Evolutionary conservation across 53 echinoderm and acorn worm species (phyloP).

Genomic region (Antedon mediterranea): DNA sequence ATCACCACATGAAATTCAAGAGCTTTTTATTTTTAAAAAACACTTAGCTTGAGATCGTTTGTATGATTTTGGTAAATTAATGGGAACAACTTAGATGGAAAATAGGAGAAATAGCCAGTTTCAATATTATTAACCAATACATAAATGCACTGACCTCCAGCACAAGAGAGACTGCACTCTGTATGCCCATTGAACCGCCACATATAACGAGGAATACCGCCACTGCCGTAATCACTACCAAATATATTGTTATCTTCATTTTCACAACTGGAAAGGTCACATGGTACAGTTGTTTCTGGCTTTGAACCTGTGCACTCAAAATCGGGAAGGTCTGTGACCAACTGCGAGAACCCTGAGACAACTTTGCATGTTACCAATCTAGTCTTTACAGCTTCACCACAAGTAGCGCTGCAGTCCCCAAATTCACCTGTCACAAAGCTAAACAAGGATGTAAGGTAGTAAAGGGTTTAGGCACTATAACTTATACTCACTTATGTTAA

Average conservation of each 20-base stretch:
- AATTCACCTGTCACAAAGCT: background rate
- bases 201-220: slow-evolving; percentile 11
- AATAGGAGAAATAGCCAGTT: too few relatives aligned
- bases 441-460: background rate
- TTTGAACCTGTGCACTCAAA: background rate
- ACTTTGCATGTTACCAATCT: background rate
- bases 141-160: slow-evolving; percentile 41
- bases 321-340: background rate
- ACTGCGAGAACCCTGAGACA: background rate
- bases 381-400: background rate
- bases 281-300: background rate
- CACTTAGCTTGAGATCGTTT: too few relatives aligned
- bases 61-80: too few relatives aligned
- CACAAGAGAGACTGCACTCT: slow-evolving; percentile 76
- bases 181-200: slow-evolving; percentile 63
- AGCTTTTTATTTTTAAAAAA: too few relatives aligned
- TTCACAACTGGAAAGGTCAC: background rate
- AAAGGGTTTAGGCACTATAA: too few relatives aligned
- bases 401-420: background rate
- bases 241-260: background rate
- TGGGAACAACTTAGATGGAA: too few relatives aligned
- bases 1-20: too few relatives aligned
- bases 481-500: too few relatives aligned
- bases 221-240: background rate
- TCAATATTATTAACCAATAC: too few relatives aligned